phyloP scores from a whole-genome alignment of 2,888 invertebrate genomes.

The Micoletzkya japonica region DNA sequence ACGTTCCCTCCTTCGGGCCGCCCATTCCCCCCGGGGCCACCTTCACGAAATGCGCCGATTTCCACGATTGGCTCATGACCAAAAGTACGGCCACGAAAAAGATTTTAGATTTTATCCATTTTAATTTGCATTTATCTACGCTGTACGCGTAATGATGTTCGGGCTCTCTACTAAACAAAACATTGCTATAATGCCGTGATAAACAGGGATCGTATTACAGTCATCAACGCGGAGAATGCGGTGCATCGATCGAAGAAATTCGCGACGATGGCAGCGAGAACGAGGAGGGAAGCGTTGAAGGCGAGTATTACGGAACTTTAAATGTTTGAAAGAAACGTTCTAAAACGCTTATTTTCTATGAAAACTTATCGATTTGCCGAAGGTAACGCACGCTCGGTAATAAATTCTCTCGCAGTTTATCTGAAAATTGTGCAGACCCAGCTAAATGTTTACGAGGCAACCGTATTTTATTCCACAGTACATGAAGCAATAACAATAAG shows the following conservation, averaged over 20 bases:
- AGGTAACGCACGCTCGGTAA: too few relatives aligned
- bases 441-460: too few relatives aligned
- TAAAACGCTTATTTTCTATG: too few relatives aligned
- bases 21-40: slow-evolving; percentile 84
- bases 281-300: slow-evolving; percentile 90
- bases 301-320: slow-evolving; percentile 66
- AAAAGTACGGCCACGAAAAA: slow-evolving; percentile 73
- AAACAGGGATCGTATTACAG: slow-evolving; percentile 64
- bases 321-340: too few relatives aligned
- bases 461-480: too few relatives aligned
- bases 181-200: neutral
- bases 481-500: too few relatives aligned
- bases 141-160: neutral
- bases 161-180: neutral
- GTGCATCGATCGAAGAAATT: slow-evolving; percentile 94
- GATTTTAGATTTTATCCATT: slow-evolving; percentile 25
- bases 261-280: slow-evolving; percentile 92
- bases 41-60: slow-evolving; percentile 86
- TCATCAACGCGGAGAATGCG: slow-evolving; percentile 94
- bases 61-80: slow-evolving; percentile 89
- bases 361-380: too few relatives aligned
- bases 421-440: too few relatives aligned
- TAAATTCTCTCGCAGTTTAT: too few relatives aligned
- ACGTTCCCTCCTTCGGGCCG: slow-evolving; percentile 94
- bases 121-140: neutral